Evolutionary conservation across 2,888 invertebrate species (phyloP).

Genomic region (Euproctis similis): DNA sequence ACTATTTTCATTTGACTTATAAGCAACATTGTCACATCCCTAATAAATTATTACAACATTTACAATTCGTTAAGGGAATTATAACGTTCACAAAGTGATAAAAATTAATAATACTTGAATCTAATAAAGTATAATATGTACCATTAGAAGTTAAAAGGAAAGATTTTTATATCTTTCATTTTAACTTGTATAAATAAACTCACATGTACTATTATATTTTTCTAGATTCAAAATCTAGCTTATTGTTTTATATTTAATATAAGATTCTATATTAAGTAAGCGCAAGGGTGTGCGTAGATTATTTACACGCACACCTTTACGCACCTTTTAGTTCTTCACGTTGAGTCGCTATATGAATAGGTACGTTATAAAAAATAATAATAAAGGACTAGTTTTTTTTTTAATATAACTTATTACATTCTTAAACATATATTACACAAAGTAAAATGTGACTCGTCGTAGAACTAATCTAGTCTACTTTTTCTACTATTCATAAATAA

Average conservation of each 20-base stretch:
- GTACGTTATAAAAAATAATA: neutral
- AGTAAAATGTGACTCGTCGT: constrained; percentile 51
- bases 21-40: no score
- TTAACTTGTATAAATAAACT: constrained; percentile 2
- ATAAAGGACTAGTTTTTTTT: no score
- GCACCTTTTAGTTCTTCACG: constrained; percentile 57
- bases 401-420: neutral
- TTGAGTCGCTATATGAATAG: constrained; percentile 43
- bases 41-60: no score
- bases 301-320: constrained; percentile 47
- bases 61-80: constrained; percentile 4
- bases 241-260: constrained; percentile 32
- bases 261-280: constrained; percentile 35
- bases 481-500: constrained; percentile 28
- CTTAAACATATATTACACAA: constrained; percentile 11
- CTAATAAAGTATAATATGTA: constrained; percentile 12
- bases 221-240: constrained; percentile 18
- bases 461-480: constrained; percentile 72
- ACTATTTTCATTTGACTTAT: no score
- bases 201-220: constrained; percentile 21
- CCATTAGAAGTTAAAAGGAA: no score
- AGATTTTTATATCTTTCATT: constrained; percentile 3
- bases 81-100: constrained; percentile 11
- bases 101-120: constrained; percentile 7
- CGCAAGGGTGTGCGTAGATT: constrained; percentile 48